Evolutionary conservation across 2,797 vertebrate genomes (phyloP), one percentile per base, ranked within the genome.

Genomic region (Scolopax bukidnonensis): DNA sequence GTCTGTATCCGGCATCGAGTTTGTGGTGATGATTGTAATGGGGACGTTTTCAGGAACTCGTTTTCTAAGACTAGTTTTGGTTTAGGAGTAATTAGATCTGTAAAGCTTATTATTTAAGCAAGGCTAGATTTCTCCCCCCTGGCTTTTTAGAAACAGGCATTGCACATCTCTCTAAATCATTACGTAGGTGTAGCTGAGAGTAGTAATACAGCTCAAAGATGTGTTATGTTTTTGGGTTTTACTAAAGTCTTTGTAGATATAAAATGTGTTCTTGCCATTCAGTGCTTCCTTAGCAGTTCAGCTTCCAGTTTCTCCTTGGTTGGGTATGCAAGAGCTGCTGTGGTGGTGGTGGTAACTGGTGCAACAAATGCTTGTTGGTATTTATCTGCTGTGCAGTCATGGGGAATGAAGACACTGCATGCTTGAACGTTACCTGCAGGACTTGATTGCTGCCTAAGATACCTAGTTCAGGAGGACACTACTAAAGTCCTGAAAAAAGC

Each of bases 251-350:
- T 74, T 64, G 43, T 77, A 67, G 25, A 2, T 75, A 17, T 12
- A 9, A 0, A 8, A 10, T 11, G 17, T 53, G 18, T 78, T 87
- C 32, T 82, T 65, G 40, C 23, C 0, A 0, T 40, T 69, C 20
- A 16, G 11, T 41, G 18, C 54, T 74, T 79, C n/a, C 1, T 0
- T 45, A 64, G 24, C 28, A 53, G 69, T 70, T 84, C 61, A 60
- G 54, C 41, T 81, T 65, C 32, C 9, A 68, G 30, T 54, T 94
- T 51, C 54, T 68, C 5, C 59, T 87, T 57, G 30, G 54, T 1
- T 61, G 28, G 13, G 6, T 19, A 12, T 36, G 28, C 63, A 47
- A 3, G 78, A 69, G 33, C 50, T 57, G 36, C 36, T 36, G 36
- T 9, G 8, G 68, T 40, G 47, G 3, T 40, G 51, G 3, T 38